Evolutionary conservation across 1,140 invertebrate genomes (phyloP).

Genomic region (Listronotus oregonensis): DNA sequence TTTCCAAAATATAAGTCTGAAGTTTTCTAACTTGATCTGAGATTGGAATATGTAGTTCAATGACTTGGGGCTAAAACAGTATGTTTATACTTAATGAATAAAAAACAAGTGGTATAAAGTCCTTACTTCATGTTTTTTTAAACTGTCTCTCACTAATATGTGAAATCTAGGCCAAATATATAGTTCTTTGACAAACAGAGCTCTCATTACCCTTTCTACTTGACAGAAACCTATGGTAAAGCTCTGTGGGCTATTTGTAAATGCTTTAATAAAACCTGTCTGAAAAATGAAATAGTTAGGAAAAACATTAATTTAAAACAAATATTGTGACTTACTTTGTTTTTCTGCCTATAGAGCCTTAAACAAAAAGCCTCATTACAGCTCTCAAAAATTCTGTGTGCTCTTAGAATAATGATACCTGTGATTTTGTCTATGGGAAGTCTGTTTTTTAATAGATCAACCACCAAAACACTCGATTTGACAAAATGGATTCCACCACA

Average conservation of each 20-base stretch:
- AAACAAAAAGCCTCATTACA: conserved; percentile 95
- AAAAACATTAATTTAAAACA: no score
- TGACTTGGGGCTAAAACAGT: conserved; percentile 74
- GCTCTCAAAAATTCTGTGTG: conserved; percentile 91
- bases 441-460: conserved; percentile 92
- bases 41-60: conserved; percentile 87
- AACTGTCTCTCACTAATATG: conserved; percentile 61
- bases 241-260: conserved; percentile 83
- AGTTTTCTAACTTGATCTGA: conserved; percentile 79
- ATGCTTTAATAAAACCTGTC: conserved; percentile 96
- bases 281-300: conserved; percentile 57
- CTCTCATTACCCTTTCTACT: conserved; percentile 91
- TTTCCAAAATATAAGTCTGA: conserved; percentile 85
- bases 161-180: conserved; percentile 91
- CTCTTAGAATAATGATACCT: conserved; percentile 86
- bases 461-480: conserved; percentile 91
- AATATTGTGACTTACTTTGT: conserved; percentile 71
- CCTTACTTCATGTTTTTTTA: conserved; percentile 61
- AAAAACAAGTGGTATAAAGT: background rate
- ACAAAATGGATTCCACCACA: conserved; percentile 93
- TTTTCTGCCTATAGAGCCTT: conserved; percentile 85
- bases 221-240: conserved; percentile 89
- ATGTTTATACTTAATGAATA: background rate
- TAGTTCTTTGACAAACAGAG: conserved; percentile 87
- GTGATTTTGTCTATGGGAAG: conserved; percentile 89